Evolutionary conservation across 2,113 vertebrate genomes (phyloP).

Genomic region (Ctenomys sociabilis): DNA sequence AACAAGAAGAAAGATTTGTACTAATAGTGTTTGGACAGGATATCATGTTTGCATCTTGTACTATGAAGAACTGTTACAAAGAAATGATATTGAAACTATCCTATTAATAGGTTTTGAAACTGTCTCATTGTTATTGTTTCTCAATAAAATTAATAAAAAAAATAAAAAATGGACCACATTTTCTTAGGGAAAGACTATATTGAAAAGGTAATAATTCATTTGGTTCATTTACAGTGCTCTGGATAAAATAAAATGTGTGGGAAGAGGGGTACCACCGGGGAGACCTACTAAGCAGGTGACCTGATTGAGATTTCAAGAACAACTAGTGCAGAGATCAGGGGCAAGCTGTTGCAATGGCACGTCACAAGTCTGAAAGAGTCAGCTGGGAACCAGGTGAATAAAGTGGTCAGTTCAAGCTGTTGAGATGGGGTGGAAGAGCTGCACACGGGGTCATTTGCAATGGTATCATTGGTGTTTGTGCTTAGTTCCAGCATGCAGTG

Average conservation of each 20-base stretch:
- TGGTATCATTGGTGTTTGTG: background rate
- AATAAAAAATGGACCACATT: too few relatives aligned
- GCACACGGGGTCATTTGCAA: background rate
- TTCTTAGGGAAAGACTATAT: background rate
- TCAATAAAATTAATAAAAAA: too few relatives aligned
- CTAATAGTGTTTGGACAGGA: too few relatives aligned
- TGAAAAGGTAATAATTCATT: background rate
- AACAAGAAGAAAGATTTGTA: too few relatives aligned
- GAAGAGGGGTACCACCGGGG: background rate
- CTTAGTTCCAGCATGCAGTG: background rate
- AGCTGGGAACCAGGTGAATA: background rate
- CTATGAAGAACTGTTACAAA: too few relatives aligned
- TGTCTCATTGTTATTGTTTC: too few relatives aligned
- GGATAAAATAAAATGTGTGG: background rate
- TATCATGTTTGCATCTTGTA: too few relatives aligned
- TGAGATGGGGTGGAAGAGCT: background rate
- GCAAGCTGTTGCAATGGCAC: too few relatives aligned
- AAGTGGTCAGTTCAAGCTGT: background rate
- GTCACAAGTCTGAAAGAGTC: too few relatives aligned
- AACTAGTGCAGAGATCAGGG: background rate
- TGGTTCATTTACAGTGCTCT: background rate
- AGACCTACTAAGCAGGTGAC: background rate
- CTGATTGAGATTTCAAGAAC: background rate
- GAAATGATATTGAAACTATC: too few relatives aligned
- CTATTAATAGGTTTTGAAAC: too few relatives aligned